Evolutionary conservation across 1,140 invertebrate species (phyloP).

Genomic region (Rhizoglyphus robini): DNA sequence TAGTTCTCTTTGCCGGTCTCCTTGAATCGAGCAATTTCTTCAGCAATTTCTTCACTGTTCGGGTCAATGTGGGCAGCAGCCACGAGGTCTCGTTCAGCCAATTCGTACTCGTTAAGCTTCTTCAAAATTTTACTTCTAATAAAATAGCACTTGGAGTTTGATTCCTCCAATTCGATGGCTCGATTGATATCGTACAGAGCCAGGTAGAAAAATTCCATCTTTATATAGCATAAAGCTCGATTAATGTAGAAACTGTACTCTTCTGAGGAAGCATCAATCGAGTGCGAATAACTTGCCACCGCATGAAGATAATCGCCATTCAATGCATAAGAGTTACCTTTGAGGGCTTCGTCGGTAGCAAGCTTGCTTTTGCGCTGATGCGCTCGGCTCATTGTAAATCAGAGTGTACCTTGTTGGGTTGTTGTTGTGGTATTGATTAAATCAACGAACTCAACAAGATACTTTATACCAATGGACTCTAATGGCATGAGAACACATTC

Average conservation of each 20-base stretch:
- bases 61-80: neutral
- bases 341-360: neutral
- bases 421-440: too few species aligned
- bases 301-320: neutral
- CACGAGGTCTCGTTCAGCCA: neutral
- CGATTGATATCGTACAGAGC: constrained; percentile 11
- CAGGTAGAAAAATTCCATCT: constrained; percentile 13
- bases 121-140: constrained; percentile 6
- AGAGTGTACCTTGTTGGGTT: too few species aligned
- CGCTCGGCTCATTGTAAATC: too few species aligned
- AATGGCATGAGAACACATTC: too few species aligned
- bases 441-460: too few species aligned
- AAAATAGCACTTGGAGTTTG: constrained; percentile 5
- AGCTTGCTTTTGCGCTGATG: too few species aligned
- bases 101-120: constrained; percentile 1
- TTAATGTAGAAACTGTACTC: constrained; percentile 18
- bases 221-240: constrained; percentile 8
- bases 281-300: neutral
- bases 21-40: constrained; percentile 7
- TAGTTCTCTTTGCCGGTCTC: neutral
- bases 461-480: too few species aligned
- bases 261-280: neutral
- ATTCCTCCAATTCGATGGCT: constrained; percentile 2
- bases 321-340: neutral
- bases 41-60: neutral